These are phyloP conservation scores for Isurus oxyrinchus DNA, from an alignment of 2,113 vertebrate genomes.

Conservation along the genomic window DNA sequence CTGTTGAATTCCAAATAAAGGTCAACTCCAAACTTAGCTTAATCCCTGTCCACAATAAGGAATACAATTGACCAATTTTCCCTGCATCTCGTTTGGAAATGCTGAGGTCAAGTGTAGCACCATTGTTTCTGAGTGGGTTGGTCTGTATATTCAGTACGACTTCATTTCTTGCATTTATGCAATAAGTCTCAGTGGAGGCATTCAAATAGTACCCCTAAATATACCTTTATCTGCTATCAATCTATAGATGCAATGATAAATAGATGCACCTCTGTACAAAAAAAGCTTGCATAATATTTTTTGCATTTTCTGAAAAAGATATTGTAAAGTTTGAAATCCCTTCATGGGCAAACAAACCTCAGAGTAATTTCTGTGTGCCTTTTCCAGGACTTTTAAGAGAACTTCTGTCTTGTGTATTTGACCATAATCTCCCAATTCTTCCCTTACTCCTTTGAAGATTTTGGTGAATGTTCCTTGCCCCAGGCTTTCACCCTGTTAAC, in stretches of 20 bases:
- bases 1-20: neutral
- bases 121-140: neutral
- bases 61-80: neutral
- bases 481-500: constrained; percentile 76
- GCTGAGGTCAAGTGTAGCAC: neutral
- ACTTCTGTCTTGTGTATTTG: constrained; percentile 86
- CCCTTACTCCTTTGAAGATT: constrained; percentile 81
- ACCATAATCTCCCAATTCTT: constrained; percentile 83
- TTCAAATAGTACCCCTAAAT: neutral
- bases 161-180: neutral
- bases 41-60: neutral
- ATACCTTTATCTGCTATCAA: neutral
- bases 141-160: neutral
- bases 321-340: neutral
- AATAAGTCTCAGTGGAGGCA: neutral
- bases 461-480: constrained; percentile 95
- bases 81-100: neutral
- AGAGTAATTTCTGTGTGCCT: constrained; percentile 83
- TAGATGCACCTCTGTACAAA: neutral
- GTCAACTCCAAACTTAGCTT: neutral
- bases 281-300: neutral
- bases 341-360: constrained; percentile 62
- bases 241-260: neutral
- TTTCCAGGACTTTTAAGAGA: constrained; percentile 87
- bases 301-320: neutral